phyloP scores from a whole-genome alignment of 2,797 vertebrate genomes.

The Trachurus trachurus region DNA sequence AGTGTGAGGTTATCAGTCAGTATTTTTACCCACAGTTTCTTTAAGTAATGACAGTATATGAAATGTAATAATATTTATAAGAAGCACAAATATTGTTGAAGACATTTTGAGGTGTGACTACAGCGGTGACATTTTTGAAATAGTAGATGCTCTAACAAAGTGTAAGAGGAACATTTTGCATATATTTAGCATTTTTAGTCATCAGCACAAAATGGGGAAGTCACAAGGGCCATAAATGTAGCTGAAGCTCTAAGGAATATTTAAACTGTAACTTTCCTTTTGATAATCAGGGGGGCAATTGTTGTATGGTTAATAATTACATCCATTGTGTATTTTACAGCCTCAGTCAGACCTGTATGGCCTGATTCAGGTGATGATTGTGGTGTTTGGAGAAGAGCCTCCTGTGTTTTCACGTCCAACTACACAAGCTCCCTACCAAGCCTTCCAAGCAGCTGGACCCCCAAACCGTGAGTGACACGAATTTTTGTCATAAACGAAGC shows the following conservation, averaged over 20 bases:
- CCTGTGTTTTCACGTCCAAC: conserved; percentile 97
- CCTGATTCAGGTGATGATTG: conserved; percentile 99
- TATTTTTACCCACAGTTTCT: neutral
- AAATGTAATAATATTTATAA: neutral
- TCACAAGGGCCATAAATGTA: neutral
- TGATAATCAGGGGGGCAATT: neutral
- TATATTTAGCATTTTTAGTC: neutral
- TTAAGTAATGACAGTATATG: neutral
- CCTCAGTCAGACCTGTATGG: conserved; percentile 96
- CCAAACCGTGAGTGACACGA: conserved; percentile 91
- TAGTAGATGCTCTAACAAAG: neutral
- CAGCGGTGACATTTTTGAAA: neutral
- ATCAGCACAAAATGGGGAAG: neutral
- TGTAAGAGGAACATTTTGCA: neutral
- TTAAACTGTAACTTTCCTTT: neutral
- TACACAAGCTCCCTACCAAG: conserved; percentile 89
- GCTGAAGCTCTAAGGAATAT: neutral
- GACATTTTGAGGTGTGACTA: neutral
- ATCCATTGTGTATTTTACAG: conserved; percentile 76
- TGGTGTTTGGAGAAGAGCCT: conserved; percentile 98
- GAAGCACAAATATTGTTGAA: neutral
- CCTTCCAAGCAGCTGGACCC: conserved; percentile 95
- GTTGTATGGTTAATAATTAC: neutral
- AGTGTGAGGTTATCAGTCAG: conserved; percentile 67
- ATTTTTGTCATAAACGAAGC: neutral